Evolutionary conservation across 1,140 invertebrate species (phyloP), one percentile per base, ranked within the genome.

Genomic region (Lycorma delicatula): DNA sequence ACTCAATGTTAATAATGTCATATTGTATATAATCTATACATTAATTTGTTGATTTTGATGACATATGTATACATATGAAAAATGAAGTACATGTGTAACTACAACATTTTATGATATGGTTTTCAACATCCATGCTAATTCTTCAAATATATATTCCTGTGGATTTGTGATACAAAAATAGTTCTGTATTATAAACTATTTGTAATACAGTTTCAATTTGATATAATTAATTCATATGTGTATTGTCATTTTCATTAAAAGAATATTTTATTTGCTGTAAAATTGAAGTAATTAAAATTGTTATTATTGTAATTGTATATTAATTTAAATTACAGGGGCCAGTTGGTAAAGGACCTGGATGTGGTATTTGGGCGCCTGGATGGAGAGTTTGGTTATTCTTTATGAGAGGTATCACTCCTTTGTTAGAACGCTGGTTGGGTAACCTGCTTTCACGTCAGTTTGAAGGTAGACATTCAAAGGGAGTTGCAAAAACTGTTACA

Each of bases 371-470:
- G 97, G 94, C 97, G 0, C 95, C 97, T 0, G 95, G 95, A 2
- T 99, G 97, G 97, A 79, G 97, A 50, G 96, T 99, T 1, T 99
- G 97, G 97, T 73, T 99, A 5, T 99, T 99, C 78, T 99, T 99
- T 70, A 93, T 99, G 90, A 79, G 97, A 59, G 97, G 97, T 22
- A 97, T 99, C 56, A 99, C 97, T 0, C 97, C 97, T 0, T 74
- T 99, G 13, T 73, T 99, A 16, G 97, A 99, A 72, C 77, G 97
- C 46, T 99, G 97, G 97, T 78, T 99, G 3, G 97, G 97, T 12
- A 99, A 99, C 76, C 76, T 99, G 59, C 75, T 99, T 5, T 98
- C 96, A 0, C 80, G 97, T 60, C 97, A 99, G 72, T 99, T 99
- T 68, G 97, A 99, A 75, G 97, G 97, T 61, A 80, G 97, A 65